Percentiles rank a stretch among this genome's conserved stretches.
Conservation (phyloP, 2,113 vertebrate species). For the Aegithalos caudatus region DNA sequence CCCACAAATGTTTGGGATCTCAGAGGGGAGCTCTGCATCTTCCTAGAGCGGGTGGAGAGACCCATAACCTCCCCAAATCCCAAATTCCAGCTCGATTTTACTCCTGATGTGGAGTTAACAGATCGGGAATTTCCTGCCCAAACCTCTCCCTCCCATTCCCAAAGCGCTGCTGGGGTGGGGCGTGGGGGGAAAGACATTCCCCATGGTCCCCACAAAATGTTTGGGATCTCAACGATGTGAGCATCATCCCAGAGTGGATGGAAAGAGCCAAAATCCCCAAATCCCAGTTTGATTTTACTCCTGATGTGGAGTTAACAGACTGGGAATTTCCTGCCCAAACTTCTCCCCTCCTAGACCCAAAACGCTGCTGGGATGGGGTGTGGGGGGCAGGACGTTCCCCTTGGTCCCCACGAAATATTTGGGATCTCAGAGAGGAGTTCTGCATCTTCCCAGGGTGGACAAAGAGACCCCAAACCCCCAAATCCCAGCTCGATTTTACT, state of each 20-base stretch:
- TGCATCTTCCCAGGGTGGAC: accelerated
- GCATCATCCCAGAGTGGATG: too few species aligned
- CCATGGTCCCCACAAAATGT: too few species aligned
- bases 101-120: neutral
- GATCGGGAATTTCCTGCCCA: conserved; percentile 17
- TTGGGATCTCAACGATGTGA: too few species aligned
- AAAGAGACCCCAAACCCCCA: neutral
- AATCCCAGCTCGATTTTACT: too few species aligned
- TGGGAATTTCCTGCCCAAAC: too few species aligned
- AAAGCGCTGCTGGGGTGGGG: too few species aligned
- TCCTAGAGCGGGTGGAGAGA: accelerated
- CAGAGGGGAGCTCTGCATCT: accelerated
- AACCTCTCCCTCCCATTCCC: neutral
- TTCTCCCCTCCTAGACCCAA: accelerated
- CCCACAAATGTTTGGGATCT: neutral
- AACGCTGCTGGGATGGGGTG: neutral
- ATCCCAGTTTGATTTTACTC: too few species aligned
- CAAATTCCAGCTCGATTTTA: accelerated
- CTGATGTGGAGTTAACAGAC: too few species aligned
- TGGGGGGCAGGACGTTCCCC: neutral
- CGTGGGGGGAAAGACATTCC: too few species aligned
- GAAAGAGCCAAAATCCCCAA: too few species aligned
- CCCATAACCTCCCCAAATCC: too few species aligned
- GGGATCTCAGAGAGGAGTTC: neutral
- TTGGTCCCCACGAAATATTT: neutral